A percentile compares a stretch with the other conserved stretches of the same genome.
Conservation (phyloP, 2,797 vertebrate genomes). For the Ctenopoma multispine region DNA sequence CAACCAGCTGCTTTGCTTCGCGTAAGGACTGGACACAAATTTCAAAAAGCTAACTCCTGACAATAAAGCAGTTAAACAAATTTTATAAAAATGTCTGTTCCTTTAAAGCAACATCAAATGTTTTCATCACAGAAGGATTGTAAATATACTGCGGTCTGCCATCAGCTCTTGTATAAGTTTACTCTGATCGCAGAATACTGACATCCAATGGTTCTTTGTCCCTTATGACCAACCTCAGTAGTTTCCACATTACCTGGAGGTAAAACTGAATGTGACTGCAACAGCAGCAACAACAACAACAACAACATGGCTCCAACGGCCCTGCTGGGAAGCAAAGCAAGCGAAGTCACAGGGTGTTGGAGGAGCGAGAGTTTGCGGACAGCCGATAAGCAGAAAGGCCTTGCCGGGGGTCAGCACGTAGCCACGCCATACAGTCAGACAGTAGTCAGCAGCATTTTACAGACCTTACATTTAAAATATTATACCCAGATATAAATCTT, state of each 20-base stretch:
- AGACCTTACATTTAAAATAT: no score
- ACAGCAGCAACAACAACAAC: constrained; percentile 35
- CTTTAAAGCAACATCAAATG: neutral
- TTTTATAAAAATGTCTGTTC: neutral
- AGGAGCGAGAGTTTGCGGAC: constrained; percentile 54
- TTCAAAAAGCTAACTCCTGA: no score
- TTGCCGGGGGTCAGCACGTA: constrained; percentile 62
- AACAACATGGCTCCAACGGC: constrained; percentile 44
- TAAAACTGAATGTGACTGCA: constrained; percentile 50
- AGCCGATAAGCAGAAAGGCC: constrained; percentile 72
- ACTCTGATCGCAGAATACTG: constrained; percentile 1
- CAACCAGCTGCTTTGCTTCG: no score
- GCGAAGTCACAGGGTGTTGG: constrained; percentile 42
- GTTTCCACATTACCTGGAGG: constrained; percentile 30
- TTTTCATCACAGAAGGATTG: neutral
- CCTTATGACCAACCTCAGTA: constrained; percentile 34
- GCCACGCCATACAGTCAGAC: constrained; percentile 66
- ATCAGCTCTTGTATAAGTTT: constrained; percentile 2
- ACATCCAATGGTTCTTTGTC: constrained; percentile 13
- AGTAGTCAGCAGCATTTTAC: neutral
- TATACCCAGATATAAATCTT: no score
- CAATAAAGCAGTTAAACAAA: neutral
- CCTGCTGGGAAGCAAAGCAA: constrained; percentile 52
- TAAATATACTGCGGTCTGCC: neutral
- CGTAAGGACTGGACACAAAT: no score